A percentile compares a stretch with the other conserved stretches of the same genome.
phyloP scores from a whole-genome alignment of 2,113 vertebrate species.

The Myrmecophaga tridactyla region DNA sequence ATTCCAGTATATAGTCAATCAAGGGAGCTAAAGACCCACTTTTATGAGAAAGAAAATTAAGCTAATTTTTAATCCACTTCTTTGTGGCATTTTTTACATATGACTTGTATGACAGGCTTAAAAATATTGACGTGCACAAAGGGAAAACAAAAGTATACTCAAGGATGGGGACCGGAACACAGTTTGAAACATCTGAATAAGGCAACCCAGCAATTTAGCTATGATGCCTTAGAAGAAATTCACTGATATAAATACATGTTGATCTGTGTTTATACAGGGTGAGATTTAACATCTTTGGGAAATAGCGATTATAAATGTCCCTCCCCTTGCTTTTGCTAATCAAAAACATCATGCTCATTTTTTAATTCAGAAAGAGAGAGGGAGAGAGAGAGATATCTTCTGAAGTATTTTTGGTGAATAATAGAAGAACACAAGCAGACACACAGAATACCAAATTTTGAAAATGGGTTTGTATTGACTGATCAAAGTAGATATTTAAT shows the following conservation, averaged over 20 bases:
- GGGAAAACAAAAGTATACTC: not conserved
- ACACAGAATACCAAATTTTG: not conserved
- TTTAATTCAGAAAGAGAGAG: not conserved
- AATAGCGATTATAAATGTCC: not conserved
- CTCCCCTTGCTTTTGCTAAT: not conserved
- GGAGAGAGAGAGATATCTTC: not conserved
- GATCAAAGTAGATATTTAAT: not conserved
- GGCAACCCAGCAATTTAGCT: not conserved
- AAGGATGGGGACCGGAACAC: not conserved
- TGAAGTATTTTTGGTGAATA: not conserved
- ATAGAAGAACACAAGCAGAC: not conserved
- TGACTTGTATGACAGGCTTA: not conserved
- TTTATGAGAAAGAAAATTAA: not conserved
- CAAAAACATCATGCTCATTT: not conserved
- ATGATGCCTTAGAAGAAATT: not conserved
- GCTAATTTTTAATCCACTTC: slow-evolving; percentile 5
- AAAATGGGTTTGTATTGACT: not conserved
- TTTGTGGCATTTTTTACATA: not conserved
- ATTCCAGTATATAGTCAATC: not conserved
- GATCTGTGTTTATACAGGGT: not conserved
- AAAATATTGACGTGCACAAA: not conserved
- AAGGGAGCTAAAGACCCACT: not conserved
- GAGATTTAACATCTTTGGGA: not conserved
- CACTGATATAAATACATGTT: not conserved
- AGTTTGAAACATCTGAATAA: not conserved